Percentiles rank a stretch among this genome's conserved stretches.
These are phyloP conservation scores for Hyles lineata DNA, from an alignment of 2,888 invertebrate genomes.

Conservation along the genomic window DNA sequence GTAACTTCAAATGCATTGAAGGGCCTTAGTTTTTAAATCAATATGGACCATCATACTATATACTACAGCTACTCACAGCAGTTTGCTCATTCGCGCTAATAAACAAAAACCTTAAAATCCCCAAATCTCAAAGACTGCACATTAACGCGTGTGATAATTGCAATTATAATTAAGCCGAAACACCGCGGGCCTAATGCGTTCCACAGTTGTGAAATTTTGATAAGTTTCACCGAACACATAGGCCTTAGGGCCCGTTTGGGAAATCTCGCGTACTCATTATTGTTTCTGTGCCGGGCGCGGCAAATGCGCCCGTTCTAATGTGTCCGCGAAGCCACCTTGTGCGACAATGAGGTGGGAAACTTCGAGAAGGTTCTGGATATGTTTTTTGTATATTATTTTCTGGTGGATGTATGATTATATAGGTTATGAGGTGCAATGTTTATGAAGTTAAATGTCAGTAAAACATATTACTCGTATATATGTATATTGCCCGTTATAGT, in stretches of 20 bases:
- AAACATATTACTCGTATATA: no score
- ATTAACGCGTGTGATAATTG: constrained; percentile 59
- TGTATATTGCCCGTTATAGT: no score
- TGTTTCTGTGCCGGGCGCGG: constrained; percentile 70
- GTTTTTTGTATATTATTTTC: no score
- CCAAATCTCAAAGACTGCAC: constrained; percentile 2
- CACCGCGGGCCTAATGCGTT: constrained; percentile 68
- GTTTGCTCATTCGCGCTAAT: no score
- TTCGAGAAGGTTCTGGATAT: background rate
- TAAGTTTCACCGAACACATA: constrained; percentile 83
- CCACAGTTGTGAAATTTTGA: constrained; percentile 83
- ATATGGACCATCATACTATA: no score
- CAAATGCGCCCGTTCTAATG: constrained; percentile 75
- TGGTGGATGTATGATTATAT: background rate
- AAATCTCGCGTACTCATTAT: constrained; percentile 79
- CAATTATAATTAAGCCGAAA: constrained; percentile 77
- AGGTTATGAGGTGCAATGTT: background rate
- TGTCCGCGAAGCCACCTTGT: constrained; percentile 66
- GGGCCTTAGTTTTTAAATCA: no score
- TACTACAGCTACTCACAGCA: no score
- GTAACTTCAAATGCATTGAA: no score
- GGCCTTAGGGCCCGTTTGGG: constrained; percentile 79
- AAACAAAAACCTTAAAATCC: no score
- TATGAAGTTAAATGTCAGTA: no score
- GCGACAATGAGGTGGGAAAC: constrained; percentile 44